A percentile compares a stretch with the other conserved stretches of the same genome.
Evolutionary conservation across 35 echinoderm and acorn worm species (phyloP).

Genomic region (Acanthaster planci): DNA sequence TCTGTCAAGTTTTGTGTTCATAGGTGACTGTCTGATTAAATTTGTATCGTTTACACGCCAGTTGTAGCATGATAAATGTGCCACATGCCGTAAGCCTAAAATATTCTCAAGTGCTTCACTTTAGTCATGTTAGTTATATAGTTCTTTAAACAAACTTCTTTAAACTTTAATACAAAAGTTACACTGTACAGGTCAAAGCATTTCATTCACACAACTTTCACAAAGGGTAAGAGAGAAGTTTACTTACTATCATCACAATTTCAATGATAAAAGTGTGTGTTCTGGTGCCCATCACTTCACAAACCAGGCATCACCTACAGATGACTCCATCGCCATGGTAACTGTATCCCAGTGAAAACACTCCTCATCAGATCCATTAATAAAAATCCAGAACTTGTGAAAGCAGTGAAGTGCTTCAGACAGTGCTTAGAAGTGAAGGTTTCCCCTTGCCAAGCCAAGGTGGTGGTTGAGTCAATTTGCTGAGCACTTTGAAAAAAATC

Average conservation of each 20-base stretch:
- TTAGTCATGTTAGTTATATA: too few relatives aligned
- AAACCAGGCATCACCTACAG: neutral
- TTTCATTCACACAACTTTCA: too few relatives aligned
- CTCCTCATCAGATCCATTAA: neutral
- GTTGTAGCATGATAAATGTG: too few relatives aligned
- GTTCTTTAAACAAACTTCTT: too few relatives aligned
- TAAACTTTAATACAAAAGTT: too few relatives aligned
- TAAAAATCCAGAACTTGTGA: neutral
- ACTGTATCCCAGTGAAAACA: neutral
- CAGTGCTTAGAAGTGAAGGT: neutral
- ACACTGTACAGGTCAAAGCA: too few relatives aligned
- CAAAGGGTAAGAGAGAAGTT: too few relatives aligned
- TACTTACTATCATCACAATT: conserved; percentile 25
- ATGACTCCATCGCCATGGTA: neutral
- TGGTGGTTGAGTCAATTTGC: conserved; percentile 2
- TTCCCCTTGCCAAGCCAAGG: neutral
- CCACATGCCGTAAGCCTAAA: too few relatives aligned
- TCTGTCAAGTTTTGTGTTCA: too few relatives aligned
- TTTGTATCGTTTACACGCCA: too few relatives aligned
- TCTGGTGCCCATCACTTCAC: neutral
- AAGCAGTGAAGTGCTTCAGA: neutral
- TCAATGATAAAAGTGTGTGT: neutral
- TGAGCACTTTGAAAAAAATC: neutral
- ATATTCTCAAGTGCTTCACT: too few relatives aligned
- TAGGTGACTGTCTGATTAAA: too few relatives aligned